These are phyloP conservation scores for Gasterosteus nipponicus DNA, from an alignment of 2,113 vertebrate genomes.

Conservation along the genomic window DNA sequence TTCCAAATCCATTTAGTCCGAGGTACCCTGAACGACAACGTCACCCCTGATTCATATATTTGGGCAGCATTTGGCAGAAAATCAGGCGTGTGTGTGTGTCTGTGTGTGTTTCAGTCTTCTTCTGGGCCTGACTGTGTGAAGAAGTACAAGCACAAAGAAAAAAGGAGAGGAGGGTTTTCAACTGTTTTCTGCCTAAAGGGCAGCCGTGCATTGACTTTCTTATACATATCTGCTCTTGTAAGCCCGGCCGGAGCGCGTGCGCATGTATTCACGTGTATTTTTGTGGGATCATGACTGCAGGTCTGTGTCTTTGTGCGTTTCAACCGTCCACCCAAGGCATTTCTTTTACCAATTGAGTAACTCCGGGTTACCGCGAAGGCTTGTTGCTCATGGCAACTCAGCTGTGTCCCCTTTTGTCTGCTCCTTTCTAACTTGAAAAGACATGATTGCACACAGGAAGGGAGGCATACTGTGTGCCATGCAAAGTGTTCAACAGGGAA, in stretches of 20 bases:
- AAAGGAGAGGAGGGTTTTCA: conserved; percentile 14
- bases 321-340: conserved; percentile 39
- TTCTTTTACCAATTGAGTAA: conserved; percentile 31
- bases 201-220: conserved; percentile 39
- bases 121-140: conserved; percentile 23
- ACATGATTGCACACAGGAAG: conserved; percentile 24
- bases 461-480: conserved; percentile 4
- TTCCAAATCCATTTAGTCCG: conserved; percentile 77
- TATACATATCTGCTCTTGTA: conserved; percentile 47
- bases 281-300: conserved; percentile 9
- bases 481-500: conserved; percentile 6
- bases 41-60: conserved; percentile 77
- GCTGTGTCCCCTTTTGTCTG: conserved; percentile 55
- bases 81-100: conserved; percentile 48
- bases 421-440: conserved; percentile 34
- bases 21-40: conserved; percentile 62
- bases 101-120: conserved; percentile 24
- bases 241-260: conserved; percentile 1
- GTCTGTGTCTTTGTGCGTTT: conserved; percentile 37
- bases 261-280: conserved; percentile 1
- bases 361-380: conserved; percentile 45
- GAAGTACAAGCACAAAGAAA: conserved; percentile 30
- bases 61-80: conserved; percentile 68
- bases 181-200: conserved; percentile 41
- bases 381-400: conserved; percentile 63